Percentiles rank a stretch among this genome's conserved stretches.
These are phyloP conservation scores for Pelecanoides urinatrix DNA, from an alignment of 2,113 vertebrate species.

Conservation along the genomic window DNA sequence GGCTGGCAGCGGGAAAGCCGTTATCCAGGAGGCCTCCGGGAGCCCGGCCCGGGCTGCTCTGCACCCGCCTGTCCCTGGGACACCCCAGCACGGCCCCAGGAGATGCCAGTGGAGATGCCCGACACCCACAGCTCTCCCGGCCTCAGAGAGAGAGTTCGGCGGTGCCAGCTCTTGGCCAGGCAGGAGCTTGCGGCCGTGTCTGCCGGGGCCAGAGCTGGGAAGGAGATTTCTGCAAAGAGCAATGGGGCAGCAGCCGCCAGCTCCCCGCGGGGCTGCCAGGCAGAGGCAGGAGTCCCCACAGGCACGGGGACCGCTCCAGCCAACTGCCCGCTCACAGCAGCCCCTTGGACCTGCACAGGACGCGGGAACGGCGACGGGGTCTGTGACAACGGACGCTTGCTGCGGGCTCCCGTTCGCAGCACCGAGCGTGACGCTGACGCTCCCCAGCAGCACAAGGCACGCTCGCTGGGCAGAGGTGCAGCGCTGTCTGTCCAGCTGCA, in stretches of 20 bases:
- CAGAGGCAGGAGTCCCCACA: background rate
- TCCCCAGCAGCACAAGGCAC: background rate
- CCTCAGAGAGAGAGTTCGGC: rapidly evolving
- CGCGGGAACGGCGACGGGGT: background rate
- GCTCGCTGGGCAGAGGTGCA: background rate
- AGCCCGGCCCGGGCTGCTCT: background rate
- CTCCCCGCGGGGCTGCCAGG: background rate
- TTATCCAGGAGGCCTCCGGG: background rate
- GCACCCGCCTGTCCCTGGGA: background rate
- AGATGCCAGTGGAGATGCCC: background rate
- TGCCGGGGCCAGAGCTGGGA: background rate
- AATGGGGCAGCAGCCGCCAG: background rate
- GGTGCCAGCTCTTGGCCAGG: background rate
- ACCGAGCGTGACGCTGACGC: rapidly evolving
- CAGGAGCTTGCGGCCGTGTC: background rate
- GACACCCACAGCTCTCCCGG: background rate
- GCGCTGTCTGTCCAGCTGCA: background rate
- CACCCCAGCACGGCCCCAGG: background rate
- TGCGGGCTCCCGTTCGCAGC: background rate
- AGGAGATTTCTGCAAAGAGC: background rate
- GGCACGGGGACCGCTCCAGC: background rate
- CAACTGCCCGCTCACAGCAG: background rate
- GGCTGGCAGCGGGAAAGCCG: background rate
- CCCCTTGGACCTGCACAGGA: background rate
- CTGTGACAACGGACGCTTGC: background rate